Evolutionary conservation across 2,797 vertebrate genomes (phyloP).

Genomic region (Pseudomugil gertrudae): DNA sequence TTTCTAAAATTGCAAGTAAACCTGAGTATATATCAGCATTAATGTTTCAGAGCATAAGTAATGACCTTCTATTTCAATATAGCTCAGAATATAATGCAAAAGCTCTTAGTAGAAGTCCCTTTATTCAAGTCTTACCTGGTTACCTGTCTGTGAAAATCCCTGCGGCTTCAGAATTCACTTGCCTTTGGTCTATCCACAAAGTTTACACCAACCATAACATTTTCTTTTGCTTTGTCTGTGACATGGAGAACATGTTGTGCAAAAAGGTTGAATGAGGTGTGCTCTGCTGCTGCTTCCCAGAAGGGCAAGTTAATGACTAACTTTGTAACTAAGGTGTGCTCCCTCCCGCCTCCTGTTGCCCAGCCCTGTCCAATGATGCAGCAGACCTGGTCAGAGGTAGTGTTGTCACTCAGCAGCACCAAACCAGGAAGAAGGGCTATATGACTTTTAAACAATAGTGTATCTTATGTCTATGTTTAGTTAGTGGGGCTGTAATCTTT

Average conservation of each 20-base stretch:
- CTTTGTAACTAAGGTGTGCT: conserved; percentile 69
- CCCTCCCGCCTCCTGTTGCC: conserved; percentile 42
- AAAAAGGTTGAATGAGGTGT: conserved; percentile 82
- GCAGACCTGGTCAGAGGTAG: conserved; percentile 35
- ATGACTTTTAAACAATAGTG: conserved; percentile 1
- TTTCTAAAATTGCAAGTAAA: not conserved
- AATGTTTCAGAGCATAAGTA: not conserved
- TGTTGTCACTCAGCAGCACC: conserved; percentile 25
- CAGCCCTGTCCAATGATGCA: conserved; percentile 53
- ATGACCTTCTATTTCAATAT: not conserved
- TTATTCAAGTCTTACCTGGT: conserved; percentile 61
- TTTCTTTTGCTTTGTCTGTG: conserved; percentile 41
- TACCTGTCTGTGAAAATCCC: conserved; percentile 24
- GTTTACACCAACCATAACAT: conserved; percentile 34
- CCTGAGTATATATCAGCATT: not conserved
- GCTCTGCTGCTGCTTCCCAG: conserved; percentile 60
- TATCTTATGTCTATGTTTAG: conserved; percentile 2
- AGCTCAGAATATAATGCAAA: not conserved
- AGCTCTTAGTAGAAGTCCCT: not conserved
- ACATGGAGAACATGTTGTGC: conserved; percentile 71
- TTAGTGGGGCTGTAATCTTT: not conserved
- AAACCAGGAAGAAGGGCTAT: conserved; percentile 55
- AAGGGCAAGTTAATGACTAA: conserved; percentile 82
- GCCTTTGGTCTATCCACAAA: conserved; percentile 27
- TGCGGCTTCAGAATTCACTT: conserved; percentile 13